These are phyloP conservation scores for Pocillopora grandis DNA, from an alignment of 92 coral and sea anemone species.

Conservation along the genomic window DNA sequence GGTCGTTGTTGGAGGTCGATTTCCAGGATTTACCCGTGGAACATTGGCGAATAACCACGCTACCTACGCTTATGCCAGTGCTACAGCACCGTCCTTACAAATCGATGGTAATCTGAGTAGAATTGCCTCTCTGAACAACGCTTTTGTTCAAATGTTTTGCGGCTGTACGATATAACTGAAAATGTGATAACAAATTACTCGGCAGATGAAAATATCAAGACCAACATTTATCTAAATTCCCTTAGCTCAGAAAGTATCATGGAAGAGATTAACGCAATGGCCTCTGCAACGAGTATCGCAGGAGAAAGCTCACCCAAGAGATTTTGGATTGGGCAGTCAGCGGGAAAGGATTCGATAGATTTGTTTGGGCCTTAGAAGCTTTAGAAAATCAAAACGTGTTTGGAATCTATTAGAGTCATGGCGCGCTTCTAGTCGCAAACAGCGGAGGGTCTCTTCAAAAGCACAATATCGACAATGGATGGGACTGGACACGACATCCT, in stretches of 20 bases:
- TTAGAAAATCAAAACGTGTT: constrained; percentile 43
- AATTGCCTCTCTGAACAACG: constrained; percentile 3
- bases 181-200: constrained; percentile 4
- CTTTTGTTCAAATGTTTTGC: constrained; percentile 31
- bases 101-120: constrained; percentile 8
- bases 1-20: constrained; percentile 53
- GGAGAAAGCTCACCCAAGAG: constrained; percentile 61
- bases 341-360: constrained; percentile 62
- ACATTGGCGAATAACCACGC: constrained; percentile 17
- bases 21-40: constrained; percentile 51
- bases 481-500: constrained; percentile 68
- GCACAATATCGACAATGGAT: constrained; percentile 46
- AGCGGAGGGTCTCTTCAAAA: constrained; percentile 46
- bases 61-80: constrained; percentile 57
- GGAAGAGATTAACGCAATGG: constrained; percentile 16
- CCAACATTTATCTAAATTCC: constrained; percentile 48
- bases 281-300: neutral
- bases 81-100: constrained; percentile 16
- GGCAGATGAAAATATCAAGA: constrained; percentile 15
- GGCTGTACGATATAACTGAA: constrained; percentile 29
- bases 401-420: constrained; percentile 61
- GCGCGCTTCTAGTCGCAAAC: constrained; percentile 61
- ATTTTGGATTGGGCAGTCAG: constrained; percentile 69
- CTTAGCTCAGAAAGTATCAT: constrained; percentile 41
- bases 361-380: constrained; percentile 55